These are phyloP conservation scores for Tribolium madens DNA, from an alignment of 1,140 invertebrate species.

Conservation along the genomic window DNA sequence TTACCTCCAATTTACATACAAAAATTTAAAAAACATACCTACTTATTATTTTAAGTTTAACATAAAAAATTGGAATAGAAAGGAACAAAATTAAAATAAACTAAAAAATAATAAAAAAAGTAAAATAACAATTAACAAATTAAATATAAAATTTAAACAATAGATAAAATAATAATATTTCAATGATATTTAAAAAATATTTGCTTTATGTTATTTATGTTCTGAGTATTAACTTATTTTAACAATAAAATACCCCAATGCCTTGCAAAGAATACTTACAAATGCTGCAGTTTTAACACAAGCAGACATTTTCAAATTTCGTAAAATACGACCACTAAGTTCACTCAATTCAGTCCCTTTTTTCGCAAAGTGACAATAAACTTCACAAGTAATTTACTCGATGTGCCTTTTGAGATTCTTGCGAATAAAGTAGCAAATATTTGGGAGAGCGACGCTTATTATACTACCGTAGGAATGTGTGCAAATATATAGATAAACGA, in stretches of 20 bases:
- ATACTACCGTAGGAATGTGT: constrained; percentile 49
- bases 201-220: too few species aligned
- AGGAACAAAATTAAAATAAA: too few species aligned
- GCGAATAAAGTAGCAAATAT: constrained; percentile 38
- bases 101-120: too few species aligned
- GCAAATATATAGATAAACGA: constrained; percentile 51
- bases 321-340: neutral
- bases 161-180: too few species aligned
- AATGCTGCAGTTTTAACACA: constrained; percentile 45
- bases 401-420: constrained; percentile 4
- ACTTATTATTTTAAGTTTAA: too few species aligned
- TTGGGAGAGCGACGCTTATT: constrained; percentile 45
- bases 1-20: neutral
- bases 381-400: neutral
- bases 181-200: too few species aligned
- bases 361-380: neutral
- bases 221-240: too few species aligned
- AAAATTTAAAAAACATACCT: neutral
- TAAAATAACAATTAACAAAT: too few species aligned
- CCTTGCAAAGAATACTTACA: constrained; percentile 36
- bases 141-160: too few species aligned
- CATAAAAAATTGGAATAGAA: neutral
- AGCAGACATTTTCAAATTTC: constrained; percentile 45
- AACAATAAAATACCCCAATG: neutral
- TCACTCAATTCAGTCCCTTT: neutral